phyloP scores from a whole-genome alignment of 2,797 vertebrate species.

The Rhincodon typus region DNA sequence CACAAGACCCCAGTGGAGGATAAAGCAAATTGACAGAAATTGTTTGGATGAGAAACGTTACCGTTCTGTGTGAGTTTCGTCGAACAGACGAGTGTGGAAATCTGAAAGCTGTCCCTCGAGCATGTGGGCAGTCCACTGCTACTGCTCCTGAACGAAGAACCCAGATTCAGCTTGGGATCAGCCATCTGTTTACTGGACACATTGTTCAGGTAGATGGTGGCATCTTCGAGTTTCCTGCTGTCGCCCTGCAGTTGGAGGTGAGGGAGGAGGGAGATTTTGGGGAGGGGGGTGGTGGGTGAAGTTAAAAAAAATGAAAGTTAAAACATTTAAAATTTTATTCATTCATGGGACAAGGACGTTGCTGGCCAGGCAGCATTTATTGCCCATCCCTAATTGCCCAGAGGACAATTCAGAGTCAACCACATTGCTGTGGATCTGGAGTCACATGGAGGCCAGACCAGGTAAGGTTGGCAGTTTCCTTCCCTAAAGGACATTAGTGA shows the following conservation, averaged over 20 bases:
- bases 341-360: too few species aligned
- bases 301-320: not conserved
- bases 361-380: too few species aligned
- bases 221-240: constrained; percentile 48
- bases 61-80: constrained; percentile 53
- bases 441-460: too few species aligned
- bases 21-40: not conserved
- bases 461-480: too few species aligned
- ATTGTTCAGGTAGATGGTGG: constrained; percentile 40
- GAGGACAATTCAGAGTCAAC: too few species aligned
- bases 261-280: too few species aligned
- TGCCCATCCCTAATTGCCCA: too few species aligned
- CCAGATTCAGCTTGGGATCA: not conserved
- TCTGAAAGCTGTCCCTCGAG: constrained; percentile 49
- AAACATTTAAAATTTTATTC: not conserved
- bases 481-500: too few species aligned
- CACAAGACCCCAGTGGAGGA: too few species aligned
- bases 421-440: too few species aligned
- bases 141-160: constrained; percentile 38
- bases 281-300: too few species aligned
- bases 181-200: constrained; percentile 33
- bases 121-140: rapidly evolving
- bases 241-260: constrained; percentile 44
- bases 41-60: constrained; percentile 38
- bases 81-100: constrained; percentile 49